phyloP scores from a whole-genome alignment of 2,797 vertebrate species.

The Eremophila alpestris region DNA sequence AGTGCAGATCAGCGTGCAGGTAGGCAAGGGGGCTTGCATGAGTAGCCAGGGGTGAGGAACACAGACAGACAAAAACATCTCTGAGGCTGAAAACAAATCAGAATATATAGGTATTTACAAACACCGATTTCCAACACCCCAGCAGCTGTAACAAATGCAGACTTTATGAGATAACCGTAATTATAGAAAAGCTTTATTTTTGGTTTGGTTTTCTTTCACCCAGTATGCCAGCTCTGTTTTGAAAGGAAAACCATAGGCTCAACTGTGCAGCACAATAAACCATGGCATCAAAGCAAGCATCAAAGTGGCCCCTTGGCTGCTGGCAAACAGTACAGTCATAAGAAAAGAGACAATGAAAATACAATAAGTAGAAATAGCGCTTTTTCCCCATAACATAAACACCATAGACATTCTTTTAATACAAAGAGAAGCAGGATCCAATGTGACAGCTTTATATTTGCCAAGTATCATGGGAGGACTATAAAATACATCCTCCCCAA shows the following conservation, averaged over 20 bases:
- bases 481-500: constrained; percentile 64
- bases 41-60: neutral
- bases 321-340: constrained; percentile 35
- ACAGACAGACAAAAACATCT: neutral
- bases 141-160: constrained; percentile 46
- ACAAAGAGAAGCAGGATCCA: constrained; percentile 63
- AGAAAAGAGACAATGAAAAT: constrained; percentile 56
- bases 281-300: constrained; percentile 51
- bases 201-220: neutral
- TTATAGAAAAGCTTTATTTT: constrained; percentile 63
- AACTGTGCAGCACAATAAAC: constrained; percentile 31
- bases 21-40: neutral
- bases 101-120: constrained; percentile 40
- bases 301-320: constrained; percentile 20
- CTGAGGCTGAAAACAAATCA: constrained; percentile 27
- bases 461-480: constrained; percentile 63
- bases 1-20: neutral
- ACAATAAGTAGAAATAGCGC: constrained; percentile 45
- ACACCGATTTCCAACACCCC: neutral
- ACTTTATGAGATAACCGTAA: constrained; percentile 42
- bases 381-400: constrained; percentile 57
- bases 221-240: constrained; percentile 47
- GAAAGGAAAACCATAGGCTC: constrained; percentile 44
- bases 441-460: constrained; percentile 67
- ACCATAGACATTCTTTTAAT: constrained; percentile 61